A percentile compares a stretch with the other conserved stretches of the same genome.
phyloP scores from a whole-genome alignment of 2,797 vertebrate genomes.

The Lepus townsendii region DNA sequence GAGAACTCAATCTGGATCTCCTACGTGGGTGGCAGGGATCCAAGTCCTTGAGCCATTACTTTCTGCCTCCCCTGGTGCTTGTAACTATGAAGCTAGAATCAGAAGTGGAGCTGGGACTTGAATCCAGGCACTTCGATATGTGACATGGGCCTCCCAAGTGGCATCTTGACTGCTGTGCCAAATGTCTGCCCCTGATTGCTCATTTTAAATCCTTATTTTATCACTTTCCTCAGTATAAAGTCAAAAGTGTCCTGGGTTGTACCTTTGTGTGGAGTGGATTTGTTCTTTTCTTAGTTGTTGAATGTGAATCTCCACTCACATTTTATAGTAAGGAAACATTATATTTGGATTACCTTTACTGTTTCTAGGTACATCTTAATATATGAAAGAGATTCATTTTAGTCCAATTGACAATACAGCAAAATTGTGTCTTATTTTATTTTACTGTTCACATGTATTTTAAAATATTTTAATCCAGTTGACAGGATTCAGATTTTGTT shows the following conservation, averaged over 20 bases:
- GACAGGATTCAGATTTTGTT: background rate
- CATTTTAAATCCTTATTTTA: slow-evolving; percentile 51
- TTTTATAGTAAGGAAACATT: slow-evolving; percentile 3
- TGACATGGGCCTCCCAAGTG: no score
- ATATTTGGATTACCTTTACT: background rate
- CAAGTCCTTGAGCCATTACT: no score
- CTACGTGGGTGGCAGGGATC: no score
- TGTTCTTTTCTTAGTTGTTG: background rate
- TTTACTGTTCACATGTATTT: slow-evolving; percentile 25
- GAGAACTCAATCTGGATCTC: no score
- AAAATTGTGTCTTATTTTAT: background rate
- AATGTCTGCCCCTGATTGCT: background rate
- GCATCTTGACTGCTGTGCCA: no score
- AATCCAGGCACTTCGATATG: no score
- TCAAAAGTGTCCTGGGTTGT: slow-evolving; percentile 32
- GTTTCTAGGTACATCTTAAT: background rate
- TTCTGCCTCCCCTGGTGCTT: no score
- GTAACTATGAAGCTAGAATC: no score
- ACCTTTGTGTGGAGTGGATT: background rate
- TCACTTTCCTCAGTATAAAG: slow-evolving; percentile 41
- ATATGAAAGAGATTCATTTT: background rate
- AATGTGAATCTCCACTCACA: background rate
- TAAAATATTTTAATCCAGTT: background rate
- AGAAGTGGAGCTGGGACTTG: no score
- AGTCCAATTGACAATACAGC: background rate